Percentiles rank a stretch among this genome's conserved stretches.
Evolutionary conservation across 92 coral and sea anemone species (phyloP).

Genomic region (Nematostella vectensis): DNA sequence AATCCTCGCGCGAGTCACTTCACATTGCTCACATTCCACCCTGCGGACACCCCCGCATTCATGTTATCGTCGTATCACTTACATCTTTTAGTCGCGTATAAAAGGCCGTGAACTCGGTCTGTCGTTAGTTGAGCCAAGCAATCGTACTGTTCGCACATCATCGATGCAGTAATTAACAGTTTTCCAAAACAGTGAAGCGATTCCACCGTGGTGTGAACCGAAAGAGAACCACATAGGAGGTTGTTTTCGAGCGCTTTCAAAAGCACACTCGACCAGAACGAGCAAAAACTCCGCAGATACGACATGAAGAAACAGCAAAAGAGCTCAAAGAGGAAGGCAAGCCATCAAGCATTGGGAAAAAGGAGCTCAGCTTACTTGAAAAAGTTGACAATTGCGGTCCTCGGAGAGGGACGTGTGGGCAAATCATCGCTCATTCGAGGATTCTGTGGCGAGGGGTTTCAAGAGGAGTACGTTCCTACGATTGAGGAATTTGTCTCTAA

Average conservation of each 20-base stretch:
- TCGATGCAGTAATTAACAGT: too few relatives aligned
- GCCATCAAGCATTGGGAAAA: slow-evolving; percentile 17
- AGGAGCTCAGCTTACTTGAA: slow-evolving; percentile 61
- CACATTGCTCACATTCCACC: not conserved
- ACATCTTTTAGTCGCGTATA: too few relatives aligned
- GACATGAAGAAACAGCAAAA: slow-evolving; percentile 29
- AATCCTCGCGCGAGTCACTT: too few relatives aligned
- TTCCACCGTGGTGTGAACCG: too few relatives aligned
- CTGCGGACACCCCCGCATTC: not conserved
- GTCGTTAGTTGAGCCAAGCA: too few relatives aligned
- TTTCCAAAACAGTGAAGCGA: too few relatives aligned
- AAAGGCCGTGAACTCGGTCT: too few relatives aligned
- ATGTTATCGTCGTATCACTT: not conserved
- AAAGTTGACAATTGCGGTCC: slow-evolving; percentile 55
- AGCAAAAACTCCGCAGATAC: not conserved
- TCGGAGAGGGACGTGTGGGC: slow-evolving; percentile 74
- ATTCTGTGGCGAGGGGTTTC: slow-evolving; percentile 53
- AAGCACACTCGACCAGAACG: too few relatives aligned
- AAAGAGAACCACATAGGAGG: too few relatives aligned
- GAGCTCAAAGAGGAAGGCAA: slow-evolving; percentile 11
- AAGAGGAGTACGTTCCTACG: slow-evolving; percentile 65
- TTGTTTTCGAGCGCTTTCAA: too few relatives aligned
- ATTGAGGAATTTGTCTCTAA: slow-evolving; percentile 69
- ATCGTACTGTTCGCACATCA: too few relatives aligned
- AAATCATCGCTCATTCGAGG: slow-evolving; percentile 62